These are phyloP conservation scores for Agrypnia vestita DNA, from an alignment of 1,140 invertebrate species.

Conservation along the genomic window DNA sequence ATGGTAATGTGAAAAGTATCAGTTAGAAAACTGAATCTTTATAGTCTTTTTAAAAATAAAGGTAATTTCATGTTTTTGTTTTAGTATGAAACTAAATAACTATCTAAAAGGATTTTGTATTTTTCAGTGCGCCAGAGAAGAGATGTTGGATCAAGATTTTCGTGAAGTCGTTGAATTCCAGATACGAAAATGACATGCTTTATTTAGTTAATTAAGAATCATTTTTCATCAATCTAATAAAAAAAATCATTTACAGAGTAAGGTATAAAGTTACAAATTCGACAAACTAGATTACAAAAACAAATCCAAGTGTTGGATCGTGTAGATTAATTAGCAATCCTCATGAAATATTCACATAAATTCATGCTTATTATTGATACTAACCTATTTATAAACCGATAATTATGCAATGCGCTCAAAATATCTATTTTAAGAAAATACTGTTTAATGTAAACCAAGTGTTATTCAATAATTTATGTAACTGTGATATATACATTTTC, in stretches of 20 bases:
- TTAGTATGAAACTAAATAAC: too few relatives aligned
- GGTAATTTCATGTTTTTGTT: too few relatives aligned
- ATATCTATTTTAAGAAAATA: conserved; percentile 51
- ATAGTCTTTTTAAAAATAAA: too few relatives aligned
- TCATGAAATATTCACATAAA: not conserved
- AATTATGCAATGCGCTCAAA: conserved; percentile 66
- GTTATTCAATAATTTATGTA: conserved; percentile 57
- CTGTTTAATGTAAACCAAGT: conserved; percentile 59
- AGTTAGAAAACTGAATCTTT: too few relatives aligned
- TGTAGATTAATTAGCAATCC: conserved; percentile 2
- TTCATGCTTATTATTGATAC: conserved; percentile 50
- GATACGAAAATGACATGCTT: conserved; percentile 42
- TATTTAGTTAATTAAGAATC: conserved; percentile 50
- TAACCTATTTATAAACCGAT: conserved; percentile 63
- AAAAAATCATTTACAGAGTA: conserved; percentile 39
- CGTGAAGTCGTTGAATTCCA: conserved; percentile 39
- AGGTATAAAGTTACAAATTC: conserved; percentile 12
- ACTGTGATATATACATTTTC: conserved; percentile 61
- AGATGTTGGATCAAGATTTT: conserved; percentile 57
- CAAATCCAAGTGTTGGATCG: not conserved
- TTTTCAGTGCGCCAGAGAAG: conserved; percentile 59
- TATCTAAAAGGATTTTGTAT: conserved; percentile 9
- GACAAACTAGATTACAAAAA: conserved; percentile 7
- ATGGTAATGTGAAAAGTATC: too few relatives aligned
- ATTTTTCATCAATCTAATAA: conserved; percentile 49